Evolutionary conservation across 2,113 vertebrate genomes (phyloP).

Genomic region (Prochilodus magdalenae): DNA sequence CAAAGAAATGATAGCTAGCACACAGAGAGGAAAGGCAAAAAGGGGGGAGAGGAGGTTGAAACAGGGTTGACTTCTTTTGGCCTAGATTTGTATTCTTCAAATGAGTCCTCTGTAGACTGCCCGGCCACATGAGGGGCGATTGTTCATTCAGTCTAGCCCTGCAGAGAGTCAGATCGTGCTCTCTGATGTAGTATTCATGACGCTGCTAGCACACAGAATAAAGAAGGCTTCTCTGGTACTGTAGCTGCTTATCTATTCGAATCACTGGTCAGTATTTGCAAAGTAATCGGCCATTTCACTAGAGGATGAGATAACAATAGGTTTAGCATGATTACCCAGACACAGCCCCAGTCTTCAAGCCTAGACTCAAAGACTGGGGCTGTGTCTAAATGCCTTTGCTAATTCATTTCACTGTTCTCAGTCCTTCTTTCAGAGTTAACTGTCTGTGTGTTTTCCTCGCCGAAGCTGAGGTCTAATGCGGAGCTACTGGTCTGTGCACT

Average conservation of each 20-base stretch:
- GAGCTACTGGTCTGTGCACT: too few species aligned
- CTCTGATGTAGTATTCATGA: conserved; percentile 40
- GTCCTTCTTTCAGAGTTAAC: too few species aligned
- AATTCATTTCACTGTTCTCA: too few species aligned
- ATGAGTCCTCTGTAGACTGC: conserved; percentile 28
- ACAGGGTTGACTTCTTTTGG: conserved; percentile 38
- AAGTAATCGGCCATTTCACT: not conserved
- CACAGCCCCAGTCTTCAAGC: too few species aligned
- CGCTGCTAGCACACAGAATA: not conserved
- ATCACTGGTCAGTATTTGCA: not conserved
- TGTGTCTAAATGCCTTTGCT: too few species aligned
- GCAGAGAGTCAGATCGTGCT: not conserved
- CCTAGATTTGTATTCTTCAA: conserved; percentile 42
- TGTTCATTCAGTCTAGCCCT: conserved; percentile 37
- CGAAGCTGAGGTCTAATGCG: too few species aligned
- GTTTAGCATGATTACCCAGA: not conserved
- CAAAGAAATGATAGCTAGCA: conserved; percentile 48
- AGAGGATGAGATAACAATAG: not conserved
- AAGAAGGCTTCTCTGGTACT: not conserved
- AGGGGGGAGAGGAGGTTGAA: conserved; percentile 22
- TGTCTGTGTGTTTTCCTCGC: too few species aligned
- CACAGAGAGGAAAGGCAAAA: conserved; percentile 2
- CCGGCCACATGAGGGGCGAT: not conserved
- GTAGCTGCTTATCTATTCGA: not conserved
- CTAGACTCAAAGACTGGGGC: too few species aligned